These are phyloP conservation scores for Anas flavirostris DNA, from an alignment of 2,797 vertebrate species.

Conservation along the genomic window DNA sequence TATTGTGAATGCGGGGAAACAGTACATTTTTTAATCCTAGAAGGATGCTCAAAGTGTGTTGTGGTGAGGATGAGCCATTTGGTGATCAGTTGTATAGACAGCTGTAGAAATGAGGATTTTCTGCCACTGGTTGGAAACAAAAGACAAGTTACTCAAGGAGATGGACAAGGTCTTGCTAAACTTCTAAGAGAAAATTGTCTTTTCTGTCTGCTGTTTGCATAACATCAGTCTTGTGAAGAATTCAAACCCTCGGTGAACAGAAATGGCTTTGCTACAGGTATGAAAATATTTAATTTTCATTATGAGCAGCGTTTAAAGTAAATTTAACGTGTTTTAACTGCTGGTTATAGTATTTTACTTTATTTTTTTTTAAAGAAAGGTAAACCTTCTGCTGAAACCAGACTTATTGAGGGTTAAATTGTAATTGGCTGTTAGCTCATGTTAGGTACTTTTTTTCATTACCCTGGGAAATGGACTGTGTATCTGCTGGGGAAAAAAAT, in stretches of 20 bases:
- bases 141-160: constrained; percentile 32
- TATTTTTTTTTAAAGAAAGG: not conserved
- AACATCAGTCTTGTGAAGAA: not conserved
- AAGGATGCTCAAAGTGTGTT: not conserved
- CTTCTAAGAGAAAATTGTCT: constrained; percentile 7
- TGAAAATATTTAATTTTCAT: constrained; percentile 1
- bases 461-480: not conserved
- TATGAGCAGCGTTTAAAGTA: not conserved
- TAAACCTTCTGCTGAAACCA: not conserved
- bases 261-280: constrained; percentile 12
- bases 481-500: not conserved
- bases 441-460: not conserved
- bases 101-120: constrained; percentile 16
- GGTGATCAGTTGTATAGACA: not conserved
- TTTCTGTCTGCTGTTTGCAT: not conserved
- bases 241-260: not conserved
- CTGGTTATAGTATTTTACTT: not conserved
- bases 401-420: not conserved
- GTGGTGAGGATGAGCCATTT: not conserved
- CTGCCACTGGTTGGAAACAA: not conserved
- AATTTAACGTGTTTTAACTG: not conserved
- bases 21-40: not conserved
- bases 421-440: not conserved
- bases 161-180: constrained; percentile 28
- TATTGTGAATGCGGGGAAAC: not conserved